These are phyloP conservation scores for Narcine bancroftii DNA, from an alignment of 2,113 vertebrate genomes.

Conservation along the genomic window DNA sequence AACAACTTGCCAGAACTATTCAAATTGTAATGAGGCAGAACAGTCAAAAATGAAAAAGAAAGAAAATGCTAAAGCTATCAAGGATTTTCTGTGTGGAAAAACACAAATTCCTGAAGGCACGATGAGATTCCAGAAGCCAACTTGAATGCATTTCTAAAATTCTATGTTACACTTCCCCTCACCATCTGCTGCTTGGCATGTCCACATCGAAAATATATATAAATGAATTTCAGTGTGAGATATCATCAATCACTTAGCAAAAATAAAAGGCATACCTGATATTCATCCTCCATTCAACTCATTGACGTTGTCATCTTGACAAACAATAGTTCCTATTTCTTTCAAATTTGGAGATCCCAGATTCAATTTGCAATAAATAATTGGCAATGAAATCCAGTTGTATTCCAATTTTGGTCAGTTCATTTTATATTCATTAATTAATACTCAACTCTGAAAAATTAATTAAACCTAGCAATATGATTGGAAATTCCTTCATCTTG, in stretches of 20 bases:
- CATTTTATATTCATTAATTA: no score
- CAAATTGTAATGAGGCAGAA: neutral
- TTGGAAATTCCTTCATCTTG: neutral
- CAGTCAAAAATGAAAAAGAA: neutral
- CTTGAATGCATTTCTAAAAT: neutral
- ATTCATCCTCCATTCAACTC: neutral
- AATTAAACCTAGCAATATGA: neutral
- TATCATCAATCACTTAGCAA: neutral
- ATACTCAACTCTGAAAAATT: neutral
- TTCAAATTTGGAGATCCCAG: neutral
- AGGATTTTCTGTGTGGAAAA: neutral
- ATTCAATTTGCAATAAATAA: slow-evolving; percentile 17
- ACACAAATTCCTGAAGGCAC: neutral
- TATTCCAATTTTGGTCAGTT: neutral
- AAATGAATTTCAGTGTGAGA: neutral
- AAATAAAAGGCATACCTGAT: neutral
- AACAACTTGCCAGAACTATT: neutral
- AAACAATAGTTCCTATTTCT: slow-evolving; percentile 5
- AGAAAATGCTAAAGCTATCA: neutral
- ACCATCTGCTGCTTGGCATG: neutral
- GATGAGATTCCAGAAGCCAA: neutral
- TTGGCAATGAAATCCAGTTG: neutral
- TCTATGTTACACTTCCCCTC: neutral
- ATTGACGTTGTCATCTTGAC: neutral
- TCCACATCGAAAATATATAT: neutral